A percentile compares a stretch with the other conserved stretches of the same genome.
These are phyloP conservation scores for Ypsolopha sequella DNA, from an alignment of 2,888 invertebrate genomes.

Conservation along the genomic window DNA sequence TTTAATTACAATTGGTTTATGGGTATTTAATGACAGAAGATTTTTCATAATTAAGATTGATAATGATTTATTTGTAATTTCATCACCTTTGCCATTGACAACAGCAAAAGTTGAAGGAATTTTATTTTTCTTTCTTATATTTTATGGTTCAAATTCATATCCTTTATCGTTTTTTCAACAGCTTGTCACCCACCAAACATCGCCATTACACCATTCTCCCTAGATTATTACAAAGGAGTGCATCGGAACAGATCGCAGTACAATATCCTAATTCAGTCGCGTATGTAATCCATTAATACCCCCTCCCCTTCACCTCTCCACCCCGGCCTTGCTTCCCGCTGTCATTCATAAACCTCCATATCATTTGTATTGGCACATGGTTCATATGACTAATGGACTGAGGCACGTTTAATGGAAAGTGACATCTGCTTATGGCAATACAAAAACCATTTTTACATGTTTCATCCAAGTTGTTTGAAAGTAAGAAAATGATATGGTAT, in stretches of 20 bases:
- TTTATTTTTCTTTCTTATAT: no score
- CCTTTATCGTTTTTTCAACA: no score
- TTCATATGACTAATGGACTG: conserved; percentile 68
- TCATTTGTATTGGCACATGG: conserved; percentile 71
- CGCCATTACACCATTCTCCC: no score
- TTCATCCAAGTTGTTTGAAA: background rate
- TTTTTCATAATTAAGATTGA: no score
- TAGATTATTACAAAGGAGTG: conserved; percentile 35
- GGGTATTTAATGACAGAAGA: no score
- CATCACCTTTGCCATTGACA: no score
- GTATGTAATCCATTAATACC: conserved; percentile 68
- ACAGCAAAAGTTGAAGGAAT: no score
- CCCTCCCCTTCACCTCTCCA: conserved; percentile 19
- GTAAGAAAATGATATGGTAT: background rate
- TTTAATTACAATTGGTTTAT: no score
- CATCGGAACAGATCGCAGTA: conserved; percentile 66
- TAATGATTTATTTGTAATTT: no score
- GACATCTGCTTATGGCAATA: conserved; percentile 21
- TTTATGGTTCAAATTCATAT: no score
- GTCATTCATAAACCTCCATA: conserved; percentile 68
- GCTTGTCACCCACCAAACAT: background rate
- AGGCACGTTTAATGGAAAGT: conserved; percentile 50
- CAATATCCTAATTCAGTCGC: conserved; percentile 71
- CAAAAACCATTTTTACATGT: no score
- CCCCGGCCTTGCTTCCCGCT: conserved; percentile 20